Percentiles rank a stretch among this genome's conserved stretches.
phyloP scores from a whole-genome alignment of 2,797 vertebrate genomes.

The Lithobates pipiens region DNA sequence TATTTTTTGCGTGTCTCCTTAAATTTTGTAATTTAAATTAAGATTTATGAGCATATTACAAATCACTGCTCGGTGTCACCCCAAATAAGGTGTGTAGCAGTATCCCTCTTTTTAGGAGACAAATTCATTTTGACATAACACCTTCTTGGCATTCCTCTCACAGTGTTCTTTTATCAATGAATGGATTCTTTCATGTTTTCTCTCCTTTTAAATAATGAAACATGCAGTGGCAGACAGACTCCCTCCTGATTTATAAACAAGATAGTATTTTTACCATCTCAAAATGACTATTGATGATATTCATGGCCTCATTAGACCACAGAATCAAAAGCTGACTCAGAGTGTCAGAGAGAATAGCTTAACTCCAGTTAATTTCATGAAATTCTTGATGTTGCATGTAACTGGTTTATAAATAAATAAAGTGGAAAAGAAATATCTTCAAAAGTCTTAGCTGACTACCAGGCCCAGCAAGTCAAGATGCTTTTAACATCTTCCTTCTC shows the following conservation, averaged over 20 bases:
- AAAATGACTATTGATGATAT: slow-evolving; percentile 27
- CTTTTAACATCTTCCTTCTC: slow-evolving; percentile 44
- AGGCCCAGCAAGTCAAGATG: slow-evolving; percentile 13
- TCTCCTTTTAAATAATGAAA: slow-evolving; percentile 64
- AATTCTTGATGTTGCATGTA: slow-evolving; percentile 45
- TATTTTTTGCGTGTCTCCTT: background rate
- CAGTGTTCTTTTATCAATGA: slow-evolving; percentile 27
- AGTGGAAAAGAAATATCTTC: slow-evolving; percentile 10
- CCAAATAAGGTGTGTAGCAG: slow-evolving; percentile 9
- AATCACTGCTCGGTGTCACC: background rate
- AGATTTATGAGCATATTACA: background rate
- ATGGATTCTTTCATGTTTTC: slow-evolving; percentile 31
- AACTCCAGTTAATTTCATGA: slow-evolving; percentile 44
- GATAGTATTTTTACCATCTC: slow-evolving; percentile 58
- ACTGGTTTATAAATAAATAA: slow-evolving; percentile 20
- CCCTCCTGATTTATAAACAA: slow-evolving; percentile 57
- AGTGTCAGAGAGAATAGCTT: slow-evolving; percentile 51
- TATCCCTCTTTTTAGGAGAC: background rate
- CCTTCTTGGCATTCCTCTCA: slow-evolving; percentile 18
- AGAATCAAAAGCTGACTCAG: slow-evolving; percentile 51
- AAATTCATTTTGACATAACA: background rate
- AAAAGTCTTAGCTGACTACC: slow-evolving; percentile 50
- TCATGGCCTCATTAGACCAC: slow-evolving; percentile 51
- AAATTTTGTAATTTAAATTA: background rate
- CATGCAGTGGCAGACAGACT: slow-evolving; percentile 32